These are phyloP conservation scores for Proctacanthus coquilletti DNA, from an alignment of 1,140 invertebrate species.

Conservation along the genomic window DNA sequence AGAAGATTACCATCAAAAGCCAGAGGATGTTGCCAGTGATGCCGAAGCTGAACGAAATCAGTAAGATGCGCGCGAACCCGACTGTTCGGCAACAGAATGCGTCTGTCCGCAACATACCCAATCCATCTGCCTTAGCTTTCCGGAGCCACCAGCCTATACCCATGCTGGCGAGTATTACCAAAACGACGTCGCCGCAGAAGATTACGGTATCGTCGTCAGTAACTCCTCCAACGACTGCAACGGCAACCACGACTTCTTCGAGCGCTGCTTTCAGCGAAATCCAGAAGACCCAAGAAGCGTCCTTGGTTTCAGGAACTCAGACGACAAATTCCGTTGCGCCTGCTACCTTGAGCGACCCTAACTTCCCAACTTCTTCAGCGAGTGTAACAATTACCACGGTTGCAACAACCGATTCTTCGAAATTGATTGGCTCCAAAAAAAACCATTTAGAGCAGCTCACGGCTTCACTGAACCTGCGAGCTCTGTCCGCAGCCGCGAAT, in stretches of 20 bases:
- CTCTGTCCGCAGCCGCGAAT: too few species aligned
- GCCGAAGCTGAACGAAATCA: background rate
- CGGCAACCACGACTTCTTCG: conserved; percentile 9
- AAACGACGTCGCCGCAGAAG: background rate
- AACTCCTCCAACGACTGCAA: conserved; percentile 2
- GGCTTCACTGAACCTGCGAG: too few species aligned
- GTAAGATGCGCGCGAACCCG: conserved; percentile 8
- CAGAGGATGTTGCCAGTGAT: background rate
- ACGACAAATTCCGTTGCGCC: too few species aligned
- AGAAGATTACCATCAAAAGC: conserved; percentile 21
- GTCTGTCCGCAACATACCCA: conserved; percentile 27
- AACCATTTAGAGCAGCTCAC: too few species aligned
- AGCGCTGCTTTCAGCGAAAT: conserved; percentile 4
- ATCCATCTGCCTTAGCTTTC: conserved; percentile 28
- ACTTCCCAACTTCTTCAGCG: too few species aligned
- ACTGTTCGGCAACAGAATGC: conserved; percentile 26
- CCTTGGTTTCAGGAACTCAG: too few species aligned
- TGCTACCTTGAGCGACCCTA: too few species aligned
- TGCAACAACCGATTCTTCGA: too few species aligned
- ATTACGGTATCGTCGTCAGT: background rate
- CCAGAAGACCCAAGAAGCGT: too few species aligned
- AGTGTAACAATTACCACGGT: too few species aligned
- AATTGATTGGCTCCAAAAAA: too few species aligned
- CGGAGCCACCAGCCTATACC: conserved; percentile 16
- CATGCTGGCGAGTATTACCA: background rate